These are phyloP conservation scores for Murina feae DNA, from an alignment of 2,113 vertebrate genomes.

Conservation along the genomic window DNA sequence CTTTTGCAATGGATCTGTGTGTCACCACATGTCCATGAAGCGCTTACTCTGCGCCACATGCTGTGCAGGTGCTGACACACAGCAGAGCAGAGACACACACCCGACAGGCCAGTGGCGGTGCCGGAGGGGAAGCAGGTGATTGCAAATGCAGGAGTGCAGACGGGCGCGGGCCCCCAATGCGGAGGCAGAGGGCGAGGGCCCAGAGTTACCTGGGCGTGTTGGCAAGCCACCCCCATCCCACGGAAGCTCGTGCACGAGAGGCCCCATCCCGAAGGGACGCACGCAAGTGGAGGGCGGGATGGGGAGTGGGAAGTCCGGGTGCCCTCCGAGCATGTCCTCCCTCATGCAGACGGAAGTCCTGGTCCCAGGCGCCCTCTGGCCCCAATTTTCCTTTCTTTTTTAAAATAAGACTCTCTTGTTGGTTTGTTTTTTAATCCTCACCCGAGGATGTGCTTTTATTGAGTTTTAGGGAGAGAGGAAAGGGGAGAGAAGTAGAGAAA, in stretches of 20 bases:
- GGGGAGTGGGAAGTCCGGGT: fast-evolving
- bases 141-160: not conserved
- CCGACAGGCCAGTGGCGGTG: not conserved
- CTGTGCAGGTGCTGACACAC: not conserved
- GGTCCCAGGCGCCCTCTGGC: fast-evolving
- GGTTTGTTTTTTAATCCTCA: not conserved
- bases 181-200: not conserved
- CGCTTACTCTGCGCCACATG: not conserved
- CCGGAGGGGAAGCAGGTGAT: not conserved
- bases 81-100: not conserved
- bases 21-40: not conserved
- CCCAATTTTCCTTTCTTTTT: not conserved
- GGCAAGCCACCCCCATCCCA: not conserved
- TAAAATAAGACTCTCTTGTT: not conserved
- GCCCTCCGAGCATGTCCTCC: not conserved
- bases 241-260: not conserved
- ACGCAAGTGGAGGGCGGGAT: not conserved
- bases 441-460: not conserved
- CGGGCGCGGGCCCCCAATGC: no score
- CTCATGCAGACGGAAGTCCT: fast-evolving
- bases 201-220: not conserved
- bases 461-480: not conserved
- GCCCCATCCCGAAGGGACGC: not conserved
- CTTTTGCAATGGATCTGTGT: not conserved
- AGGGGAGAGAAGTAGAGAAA: not conserved